Percentiles rank a stretch among this genome's conserved stretches.
Conservation (phyloP, 1,140 invertebrate genomes). For the Bombyx mori region ASM3026992v2 NC_085130.1:11703501-11704000, state of each 20-base stretch:
- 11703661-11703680: constrained; percentile 20
- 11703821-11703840: background rate
- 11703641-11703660: constrained; percentile 21
- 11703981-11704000: constrained; percentile 68
- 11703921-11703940: constrained; percentile 74
- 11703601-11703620: constrained; percentile 33
- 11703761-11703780: constrained; percentile 5
- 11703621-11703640: constrained; percentile 29
- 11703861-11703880: constrained; percentile 65
- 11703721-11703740: constrained; percentile 3
- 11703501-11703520: constrained; percentile 11
- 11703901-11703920: constrained; percentile 66
- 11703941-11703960: constrained; percentile 20
- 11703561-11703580: constrained; percentile 45
- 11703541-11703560: constrained; percentile 13
- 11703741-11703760: constrained; percentile 9
- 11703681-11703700: constrained; percentile 2
- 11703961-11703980: constrained; percentile 55
- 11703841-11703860: constrained; percentile 10
- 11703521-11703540: constrained; percentile 8
- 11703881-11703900: constrained; percentile 61
- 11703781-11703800: constrained; percentile 4
- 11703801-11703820: constrained; percentile 10
- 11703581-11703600: constrained; percentile 39
- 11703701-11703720: constrained; percentile 7